Base-by-base conservation (phyloP, 1,140 invertebrate species). In the Himalopsyche phryganea region DNA sequence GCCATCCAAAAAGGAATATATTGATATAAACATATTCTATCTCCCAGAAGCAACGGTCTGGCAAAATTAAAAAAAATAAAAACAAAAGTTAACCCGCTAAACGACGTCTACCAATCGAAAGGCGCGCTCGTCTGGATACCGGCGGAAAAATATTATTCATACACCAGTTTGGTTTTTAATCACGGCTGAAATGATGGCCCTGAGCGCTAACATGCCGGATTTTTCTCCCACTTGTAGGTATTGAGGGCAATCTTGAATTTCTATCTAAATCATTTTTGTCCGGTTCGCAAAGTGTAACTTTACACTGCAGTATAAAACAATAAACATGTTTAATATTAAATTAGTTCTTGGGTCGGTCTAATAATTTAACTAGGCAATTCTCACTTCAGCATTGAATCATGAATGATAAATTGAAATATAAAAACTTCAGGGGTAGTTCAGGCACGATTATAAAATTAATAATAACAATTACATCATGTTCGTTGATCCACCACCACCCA, bases 161-260 rank as follows among this genome's bases (percentile, higher is more conserved):
- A 28, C 14, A 33, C 42, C 6, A 35, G 45, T 40, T 48, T 23
- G 36, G 44, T 36, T 58, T 58, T 58, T 50, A 58, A 58, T 58
- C 55, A 42, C 38, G 33, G 14, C 47, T 13, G 42, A 41, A 58
- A 50, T 58, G 47, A 50, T 44, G 47, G 36, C 46, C 33, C 28
- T 20, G 40, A 47, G 55, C 41, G 55, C 44, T 50, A 58, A 58
- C 55, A 47, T 58, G 47, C 28, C 28, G 35, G 47, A 42, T 23
- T 56, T 56, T 48, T 50, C 38, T 15, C 4, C n/a, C 38, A 15
- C 44, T 46, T 35, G 14, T 32, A 28, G 36, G 14, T 18, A 36
- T 10, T 28, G 19, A 18, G 49, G 33, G 15, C 49, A 51, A 51
- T 51, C 49, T 51, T 2, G 32, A 40, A 11, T n/a, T 40, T 51